phyloP scores from a whole-genome alignment of 2,888 invertebrate genomes.

The Harpalus rufipes region DNA sequence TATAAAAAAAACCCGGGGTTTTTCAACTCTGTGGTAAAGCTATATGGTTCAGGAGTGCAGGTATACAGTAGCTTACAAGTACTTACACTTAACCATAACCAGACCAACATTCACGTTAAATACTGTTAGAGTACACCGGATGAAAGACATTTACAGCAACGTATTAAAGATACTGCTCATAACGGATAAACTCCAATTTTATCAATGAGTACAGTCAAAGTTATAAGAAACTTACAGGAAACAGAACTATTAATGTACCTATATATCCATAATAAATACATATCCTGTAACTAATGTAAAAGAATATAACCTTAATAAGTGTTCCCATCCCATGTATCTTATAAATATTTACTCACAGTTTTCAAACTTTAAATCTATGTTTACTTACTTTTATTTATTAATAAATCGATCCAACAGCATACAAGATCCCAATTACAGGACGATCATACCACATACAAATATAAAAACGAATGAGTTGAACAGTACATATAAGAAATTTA shows the following conservation, averaged over 20 bases:
- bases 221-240: conserved; percentile 11
- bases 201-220: conserved; percentile 9
- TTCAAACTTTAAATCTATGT: too few relatives aligned
- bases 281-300: neutral
- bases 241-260: neutral
- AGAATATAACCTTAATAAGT: too few relatives aligned
- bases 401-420: too few relatives aligned
- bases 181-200: conserved; percentile 35
- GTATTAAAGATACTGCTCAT: conserved; percentile 23
- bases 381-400: too few relatives aligned
- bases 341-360: too few relatives aligned
- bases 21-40: too few relatives aligned
- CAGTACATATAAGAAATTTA: too few relatives aligned
- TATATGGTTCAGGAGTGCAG: neutral
- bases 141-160: conserved; percentile 40
- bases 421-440: too few relatives aligned
- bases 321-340: too few relatives aligned
- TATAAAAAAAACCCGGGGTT: too few relatives aligned
- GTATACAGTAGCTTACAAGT: neutral
- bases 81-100: conserved; percentile 23
- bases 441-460: too few relatives aligned
- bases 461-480: too few relatives aligned
- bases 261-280: neutral
- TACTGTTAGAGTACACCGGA: conserved; percentile 27
- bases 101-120: conserved; percentile 20